Conservation (phyloP, 1,140 invertebrate genomes). For the Heterodera carotae region DNA sequence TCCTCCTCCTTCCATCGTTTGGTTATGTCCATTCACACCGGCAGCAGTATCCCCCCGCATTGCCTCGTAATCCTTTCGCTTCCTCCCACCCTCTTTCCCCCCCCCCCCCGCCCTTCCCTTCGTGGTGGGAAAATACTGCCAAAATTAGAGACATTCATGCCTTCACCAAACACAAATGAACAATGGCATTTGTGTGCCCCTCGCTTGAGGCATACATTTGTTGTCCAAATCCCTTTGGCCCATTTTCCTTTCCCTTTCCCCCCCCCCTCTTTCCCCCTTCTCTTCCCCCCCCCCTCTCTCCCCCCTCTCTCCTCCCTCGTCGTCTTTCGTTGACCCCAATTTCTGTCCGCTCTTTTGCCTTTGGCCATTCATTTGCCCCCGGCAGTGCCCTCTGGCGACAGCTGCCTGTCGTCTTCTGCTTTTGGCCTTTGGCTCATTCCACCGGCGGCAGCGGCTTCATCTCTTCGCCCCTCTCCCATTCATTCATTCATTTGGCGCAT, state of each 20-base stretch:
- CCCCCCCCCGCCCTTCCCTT: too few relatives aligned
- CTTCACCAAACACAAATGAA: too few relatives aligned
- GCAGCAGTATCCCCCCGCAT: not conserved
- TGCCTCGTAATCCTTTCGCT: too few relatives aligned
- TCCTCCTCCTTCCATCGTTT: not conserved
- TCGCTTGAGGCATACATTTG: too few relatives aligned
- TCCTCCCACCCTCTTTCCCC: too few relatives aligned
- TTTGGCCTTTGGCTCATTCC: not conserved
- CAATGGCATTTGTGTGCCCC: too few relatives aligned
- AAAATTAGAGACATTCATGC: too few relatives aligned
- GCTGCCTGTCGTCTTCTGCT: too few relatives aligned
- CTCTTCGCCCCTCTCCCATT: not conserved
- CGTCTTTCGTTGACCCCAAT: not conserved
- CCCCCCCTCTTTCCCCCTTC: not conserved
- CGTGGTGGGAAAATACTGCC: too few relatives aligned
- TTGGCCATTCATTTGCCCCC: not conserved
- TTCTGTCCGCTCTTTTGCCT: not conserved
- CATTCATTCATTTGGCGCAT: not conserved
- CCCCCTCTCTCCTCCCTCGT: not conserved
- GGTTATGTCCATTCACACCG: not conserved
- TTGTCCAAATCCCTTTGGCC: too few relatives aligned
- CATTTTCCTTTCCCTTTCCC: not conserved
- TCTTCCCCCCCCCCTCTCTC: not conserved
- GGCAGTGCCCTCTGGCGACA: not conserved
- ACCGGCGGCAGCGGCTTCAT: too few relatives aligned